Evolutionary conservation across 2,797 vertebrate species (phyloP).

Genomic region (Lutjanus campechanus): DNA sequence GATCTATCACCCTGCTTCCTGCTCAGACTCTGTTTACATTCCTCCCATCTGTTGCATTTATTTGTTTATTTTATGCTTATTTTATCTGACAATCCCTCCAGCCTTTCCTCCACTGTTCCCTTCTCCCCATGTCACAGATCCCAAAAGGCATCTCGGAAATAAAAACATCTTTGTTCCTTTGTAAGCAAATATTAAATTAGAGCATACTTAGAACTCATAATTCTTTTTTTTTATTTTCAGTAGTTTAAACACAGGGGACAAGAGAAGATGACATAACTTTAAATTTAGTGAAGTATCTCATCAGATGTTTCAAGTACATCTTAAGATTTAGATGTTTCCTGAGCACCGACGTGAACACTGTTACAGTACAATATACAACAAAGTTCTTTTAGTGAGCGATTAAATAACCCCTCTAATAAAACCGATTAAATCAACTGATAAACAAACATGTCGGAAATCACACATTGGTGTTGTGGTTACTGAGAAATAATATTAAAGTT

Average conservation of each 20-base stretch:
- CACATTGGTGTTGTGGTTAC: constrained; percentile 7
- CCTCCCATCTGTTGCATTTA: constrained; percentile 71
- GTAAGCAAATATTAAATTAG: background rate
- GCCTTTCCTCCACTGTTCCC: constrained; percentile 16
- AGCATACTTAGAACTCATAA: background rate
- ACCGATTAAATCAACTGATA: background rate
- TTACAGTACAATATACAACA: too few relatives aligned
- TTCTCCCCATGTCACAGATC: constrained; percentile 39
- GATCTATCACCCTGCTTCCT: constrained; percentile 63
- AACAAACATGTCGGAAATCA: constrained; percentile 28
- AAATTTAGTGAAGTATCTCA: background rate
- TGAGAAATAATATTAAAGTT: background rate
- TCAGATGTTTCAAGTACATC: background rate
- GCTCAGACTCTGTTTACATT: constrained; percentile 70
- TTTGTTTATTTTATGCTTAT: constrained; percentile 77
- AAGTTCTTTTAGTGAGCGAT: background rate
- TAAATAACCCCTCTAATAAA: background rate
- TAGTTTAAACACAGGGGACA: background rate
- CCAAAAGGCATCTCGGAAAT: constrained; percentile 37
- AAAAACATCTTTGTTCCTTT: constrained; percentile 7
- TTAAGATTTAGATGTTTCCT: background rate
- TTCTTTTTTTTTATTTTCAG: background rate
- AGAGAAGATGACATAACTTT: background rate
- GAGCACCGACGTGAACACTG: too few relatives aligned
- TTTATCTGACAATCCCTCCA: constrained; percentile 57